Conservation (phyloP, 2,888 invertebrate genomes). For the Sussaba pulchella region DNA sequence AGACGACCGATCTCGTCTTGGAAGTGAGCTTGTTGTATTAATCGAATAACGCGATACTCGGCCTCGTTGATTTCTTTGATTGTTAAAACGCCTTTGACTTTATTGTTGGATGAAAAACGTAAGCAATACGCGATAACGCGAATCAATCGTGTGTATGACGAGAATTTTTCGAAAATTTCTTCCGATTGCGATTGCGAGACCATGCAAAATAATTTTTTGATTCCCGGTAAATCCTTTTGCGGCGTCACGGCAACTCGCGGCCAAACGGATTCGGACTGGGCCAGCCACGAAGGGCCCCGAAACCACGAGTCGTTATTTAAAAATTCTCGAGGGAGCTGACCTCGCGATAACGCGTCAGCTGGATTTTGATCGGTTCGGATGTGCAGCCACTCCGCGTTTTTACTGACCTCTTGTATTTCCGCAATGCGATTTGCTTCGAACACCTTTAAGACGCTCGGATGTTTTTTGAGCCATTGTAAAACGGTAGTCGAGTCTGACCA, state of each 20-base stretch:
- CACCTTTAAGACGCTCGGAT: conserved; percentile 62
- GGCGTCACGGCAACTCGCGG: conserved; percentile 17
- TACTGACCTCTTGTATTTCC: conserved; percentile 66
- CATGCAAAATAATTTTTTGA: conserved; percentile 49
- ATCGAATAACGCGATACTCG: conserved; percentile 36
- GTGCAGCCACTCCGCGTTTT: conserved; percentile 60
- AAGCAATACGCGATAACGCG: conserved; percentile 50
- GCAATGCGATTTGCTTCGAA: conserved; percentile 71
- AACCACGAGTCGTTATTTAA: conserved; percentile 39
- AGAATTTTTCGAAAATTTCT: conserved; percentile 47
- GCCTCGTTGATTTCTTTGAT: conserved; percentile 33
- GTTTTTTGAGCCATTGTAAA: conserved; percentile 68
- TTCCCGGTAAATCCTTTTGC: conserved; percentile 11
- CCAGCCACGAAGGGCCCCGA: conserved; percentile 44
- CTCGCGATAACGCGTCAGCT: conserved; percentile 50
- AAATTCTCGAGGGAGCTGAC: conserved; percentile 38
- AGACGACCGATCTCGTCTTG: conserved; percentile 50
- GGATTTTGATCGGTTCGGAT: conserved; percentile 48
- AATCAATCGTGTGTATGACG: conserved; percentile 44
- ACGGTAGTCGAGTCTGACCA: conserved; percentile 72
- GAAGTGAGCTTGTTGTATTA: conserved; percentile 39
- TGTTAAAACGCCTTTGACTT: conserved; percentile 18
- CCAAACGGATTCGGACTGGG: conserved; percentile 32
- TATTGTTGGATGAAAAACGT: conserved; percentile 26
- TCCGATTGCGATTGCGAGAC: conserved; percentile 21